These are phyloP conservation scores for Girardia tigrina DNA, from an alignment of 2,888 invertebrate species.

Conservation along the genomic window DNA sequence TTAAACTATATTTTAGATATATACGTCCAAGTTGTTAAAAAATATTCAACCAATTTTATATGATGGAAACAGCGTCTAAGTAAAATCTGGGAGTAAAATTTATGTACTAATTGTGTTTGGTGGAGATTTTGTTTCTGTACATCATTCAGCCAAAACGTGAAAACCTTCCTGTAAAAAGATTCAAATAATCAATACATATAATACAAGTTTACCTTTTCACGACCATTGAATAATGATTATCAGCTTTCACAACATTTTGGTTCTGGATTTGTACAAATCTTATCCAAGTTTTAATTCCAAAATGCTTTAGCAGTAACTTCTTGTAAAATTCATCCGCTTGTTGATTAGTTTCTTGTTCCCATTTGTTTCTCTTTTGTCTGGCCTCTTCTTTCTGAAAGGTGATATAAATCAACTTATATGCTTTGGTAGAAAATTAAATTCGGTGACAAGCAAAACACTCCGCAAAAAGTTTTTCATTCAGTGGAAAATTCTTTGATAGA, in stretches of 20 bases:
- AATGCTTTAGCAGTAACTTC: background rate
- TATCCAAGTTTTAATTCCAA: background rate
- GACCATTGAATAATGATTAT: background rate
- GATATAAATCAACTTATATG: too few species aligned
- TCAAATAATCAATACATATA: too few species aligned
- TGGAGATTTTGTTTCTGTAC: background rate
- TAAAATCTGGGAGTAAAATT: background rate
- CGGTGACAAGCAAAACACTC: too few species aligned
- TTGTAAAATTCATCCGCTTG: background rate
- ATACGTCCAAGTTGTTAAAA: too few species aligned
- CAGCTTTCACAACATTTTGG: background rate
- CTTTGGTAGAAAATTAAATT: too few species aligned
- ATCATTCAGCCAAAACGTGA: background rate
- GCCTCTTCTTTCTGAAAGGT: background rate
- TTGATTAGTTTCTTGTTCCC: background rate
- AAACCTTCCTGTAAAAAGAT: too few species aligned
- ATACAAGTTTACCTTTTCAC: background rate
- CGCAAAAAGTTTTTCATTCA: too few species aligned
- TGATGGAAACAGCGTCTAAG: slow-evolving; percentile 7
- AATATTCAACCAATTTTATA: background rate
- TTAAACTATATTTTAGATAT: too few species aligned
- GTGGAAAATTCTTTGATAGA: too few species aligned
- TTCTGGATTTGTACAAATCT: background rate
- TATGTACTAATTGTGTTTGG: background rate
- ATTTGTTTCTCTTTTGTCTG: background rate